Evolutionary conservation across 1,140 invertebrate species (phyloP), one percentile per base, ranked within the genome.

Genomic region (Caerostris extrusa): DNA sequence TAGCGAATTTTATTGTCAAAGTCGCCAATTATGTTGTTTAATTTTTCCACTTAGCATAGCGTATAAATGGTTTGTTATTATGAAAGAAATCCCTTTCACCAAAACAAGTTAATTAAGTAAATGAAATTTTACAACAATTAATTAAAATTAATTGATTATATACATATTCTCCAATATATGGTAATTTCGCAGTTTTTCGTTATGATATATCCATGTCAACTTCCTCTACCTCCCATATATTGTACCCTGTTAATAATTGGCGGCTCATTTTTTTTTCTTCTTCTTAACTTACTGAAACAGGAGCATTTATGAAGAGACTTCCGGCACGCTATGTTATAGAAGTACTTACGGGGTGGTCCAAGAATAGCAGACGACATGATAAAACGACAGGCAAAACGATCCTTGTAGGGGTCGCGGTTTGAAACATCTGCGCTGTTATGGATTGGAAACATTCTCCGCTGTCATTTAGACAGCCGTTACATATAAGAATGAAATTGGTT

Each of bases 311-410:
- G 71, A 77, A 77, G 53, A 77, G 7, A 53, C 5, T 53, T 77
- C 71, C 71, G 71, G 71, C 50, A 77, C 71, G 19, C 34, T 0
- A 5, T 10, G 10, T 53, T 17, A 64, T 17, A 14, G 61, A 17
- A 14, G 61, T 64, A 64, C 34, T 34, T 10, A 34, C 71, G 71
- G 19, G 19, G 19, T 77, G 50, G 3, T 77, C 71, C 34, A 77
- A 77, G 71, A 77, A 77, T 77, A 77, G 71, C 71, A 77, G 10
- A 77, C 71, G 71, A 77, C 71, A 77, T 50, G 71, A 77, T 77
- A 77, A 67, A 67, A 67, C 61, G 61, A 77, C 71, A 34, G 7
- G 71, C 71, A 19, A 2, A 77, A 77, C 71, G 71, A 77, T 50
- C 71, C 71, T 12, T 77, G 71, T 77, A 67, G 50, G 71, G 71